Evolutionary conservation across 1,140 invertebrate species (phyloP), one percentile per base, ranked within the genome.

Genomic region (Drosophila punjabiensis): DNA sequence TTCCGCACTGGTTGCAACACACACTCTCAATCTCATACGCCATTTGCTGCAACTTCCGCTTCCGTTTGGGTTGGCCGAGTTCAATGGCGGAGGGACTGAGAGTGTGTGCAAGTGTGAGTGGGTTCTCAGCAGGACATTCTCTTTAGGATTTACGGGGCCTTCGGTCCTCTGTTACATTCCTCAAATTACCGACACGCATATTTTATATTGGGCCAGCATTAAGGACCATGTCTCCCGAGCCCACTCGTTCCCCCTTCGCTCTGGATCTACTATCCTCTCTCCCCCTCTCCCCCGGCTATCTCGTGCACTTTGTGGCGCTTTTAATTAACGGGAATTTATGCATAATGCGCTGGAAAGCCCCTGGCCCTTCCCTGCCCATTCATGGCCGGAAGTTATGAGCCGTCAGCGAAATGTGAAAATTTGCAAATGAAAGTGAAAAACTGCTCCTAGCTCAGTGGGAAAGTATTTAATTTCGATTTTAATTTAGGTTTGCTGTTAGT

Each of bases 151-250:
- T 89, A 89, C 87, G 86, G 71, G 71, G 73, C 67, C 43, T 48
- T 70, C 30, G 78, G 75, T 84, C 67, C 76, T 82, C 73, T 76
- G 82, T 81, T 82, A 87, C 85, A 89, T 89, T 90, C 86, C 79
- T 89, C 86, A 89, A 89, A 89, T 89, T 90, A 90, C 86, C 62
- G 85, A 86, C 82, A 89, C 86, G 79, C 86, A 89, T 88, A 88
- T 83, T 88, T 88, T 88, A 88, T 88, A 87, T 87, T 71, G 81
- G 84, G 65, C 66, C 81, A 47, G 84, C 84, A 88, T 88, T 88
- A 88, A 73, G 82, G 73, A 47, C 60, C 69, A 50, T 8, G 24
- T 41, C 41, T 47, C 55, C 48, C 63, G 35, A 56, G 62, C 48
- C 32, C 48, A 39, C 74, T 55, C 60, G 14, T 3, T 33, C 50